phyloP scores from a whole-genome alignment of 2,113 vertebrate genomes.

The Poeciliopsis turrubarensis region DNA sequence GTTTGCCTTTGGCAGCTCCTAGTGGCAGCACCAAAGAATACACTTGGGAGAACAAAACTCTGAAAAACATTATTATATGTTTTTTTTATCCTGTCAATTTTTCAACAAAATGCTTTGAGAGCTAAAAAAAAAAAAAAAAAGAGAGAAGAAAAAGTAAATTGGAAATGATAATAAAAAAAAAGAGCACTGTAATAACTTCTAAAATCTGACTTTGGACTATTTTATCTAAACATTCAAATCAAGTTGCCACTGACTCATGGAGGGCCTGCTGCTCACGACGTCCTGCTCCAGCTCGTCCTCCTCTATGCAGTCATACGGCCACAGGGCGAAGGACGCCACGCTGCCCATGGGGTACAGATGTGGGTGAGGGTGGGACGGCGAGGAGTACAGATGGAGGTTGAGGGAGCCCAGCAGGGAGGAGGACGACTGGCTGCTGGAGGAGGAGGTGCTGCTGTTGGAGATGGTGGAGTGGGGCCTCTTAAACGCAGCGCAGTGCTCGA shows the following conservation, averaged over 20 bases:
- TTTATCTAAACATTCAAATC: not conserved
- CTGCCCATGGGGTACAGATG: conserved; percentile 50
- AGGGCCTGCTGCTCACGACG: conserved; percentile 71
- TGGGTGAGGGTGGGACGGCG: conserved; percentile 62
- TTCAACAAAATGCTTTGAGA: too few relatives aligned
- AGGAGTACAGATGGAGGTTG: conserved; percentile 78
- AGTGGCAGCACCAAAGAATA: conserved; percentile 28
- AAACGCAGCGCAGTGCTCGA: conserved; percentile 76
- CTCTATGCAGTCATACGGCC: conserved; percentile 83
- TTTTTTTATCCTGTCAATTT: not conserved
- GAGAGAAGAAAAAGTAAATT: not conserved
- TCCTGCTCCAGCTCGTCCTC: conserved; percentile 86
- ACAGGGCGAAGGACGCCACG: conserved; percentile 73
- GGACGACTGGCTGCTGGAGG: conserved; percentile 85
- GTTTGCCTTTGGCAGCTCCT: conserved; percentile 23
- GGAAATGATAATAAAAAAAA: not conserved
- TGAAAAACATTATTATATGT: too few relatives aligned
- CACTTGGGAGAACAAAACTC: not conserved
- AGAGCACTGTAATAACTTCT: not conserved
- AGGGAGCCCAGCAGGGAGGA: conserved; percentile 83
- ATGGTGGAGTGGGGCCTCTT: conserved; percentile 87
- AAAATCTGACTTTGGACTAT: too few relatives aligned
- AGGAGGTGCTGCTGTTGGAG: conserved; percentile 87
- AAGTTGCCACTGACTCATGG: conserved; percentile 73
- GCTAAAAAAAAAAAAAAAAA: not conserved